phyloP scores from a whole-genome alignment of 1,140 invertebrate species.

The Listronotus bonariensis region DNA sequence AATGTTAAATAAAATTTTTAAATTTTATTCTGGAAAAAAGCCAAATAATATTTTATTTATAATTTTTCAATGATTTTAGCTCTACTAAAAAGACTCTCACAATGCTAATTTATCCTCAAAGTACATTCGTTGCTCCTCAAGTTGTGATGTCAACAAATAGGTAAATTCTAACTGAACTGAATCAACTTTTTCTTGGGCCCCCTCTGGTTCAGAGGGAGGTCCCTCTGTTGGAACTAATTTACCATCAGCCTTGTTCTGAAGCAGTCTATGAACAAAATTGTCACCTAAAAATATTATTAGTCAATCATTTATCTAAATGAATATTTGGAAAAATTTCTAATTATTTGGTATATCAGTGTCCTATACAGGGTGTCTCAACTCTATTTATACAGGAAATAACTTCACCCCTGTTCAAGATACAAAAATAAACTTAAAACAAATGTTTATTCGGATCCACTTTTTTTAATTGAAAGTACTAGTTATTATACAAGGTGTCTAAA shows the following conservation, averaged over 20 bases:
- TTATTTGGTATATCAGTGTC: background rate
- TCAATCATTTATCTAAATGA: background rate
- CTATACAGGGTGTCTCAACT: too few relatives aligned
- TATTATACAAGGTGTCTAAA: too few relatives aligned
- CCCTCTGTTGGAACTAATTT: conserved; percentile 84
- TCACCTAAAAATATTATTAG: conserved; percentile 56
- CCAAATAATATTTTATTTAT: too few relatives aligned
- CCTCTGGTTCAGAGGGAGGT: conserved; percentile 62
- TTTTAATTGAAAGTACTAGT: too few relatives aligned
- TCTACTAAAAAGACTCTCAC: conserved; percentile 52
- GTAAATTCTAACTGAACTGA: conserved; percentile 95
- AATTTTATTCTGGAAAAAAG: too few relatives aligned
- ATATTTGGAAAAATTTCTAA: background rate
- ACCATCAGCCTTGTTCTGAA: conserved; percentile 97
- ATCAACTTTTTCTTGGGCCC: conserved; percentile 86
- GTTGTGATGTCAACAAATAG: conserved; percentile 93
- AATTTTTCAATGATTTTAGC: too few relatives aligned
- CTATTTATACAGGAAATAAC: too few relatives aligned
- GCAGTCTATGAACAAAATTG: conserved; percentile 95
- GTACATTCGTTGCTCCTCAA: conserved; percentile 91
- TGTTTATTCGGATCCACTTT: too few relatives aligned
- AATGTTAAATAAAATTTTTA: too few relatives aligned
- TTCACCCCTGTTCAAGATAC: too few relatives aligned
- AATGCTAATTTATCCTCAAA: conserved; percentile 84
- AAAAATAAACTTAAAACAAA: too few relatives aligned